Conservation (phyloP, 2,888 invertebrate species). For the Nycteola revayana region DNA sequence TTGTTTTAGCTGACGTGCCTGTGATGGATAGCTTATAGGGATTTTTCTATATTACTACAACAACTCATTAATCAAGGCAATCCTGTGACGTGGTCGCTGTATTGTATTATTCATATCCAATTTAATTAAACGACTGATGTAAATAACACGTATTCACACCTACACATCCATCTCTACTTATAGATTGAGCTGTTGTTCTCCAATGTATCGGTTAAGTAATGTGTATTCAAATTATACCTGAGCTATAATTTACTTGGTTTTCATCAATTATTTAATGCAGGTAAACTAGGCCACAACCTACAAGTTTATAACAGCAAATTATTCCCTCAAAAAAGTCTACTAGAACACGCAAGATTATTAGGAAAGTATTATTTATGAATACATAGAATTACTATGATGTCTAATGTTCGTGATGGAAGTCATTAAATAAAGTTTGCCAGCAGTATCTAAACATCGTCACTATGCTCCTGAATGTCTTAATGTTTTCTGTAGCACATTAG, state of each 20-base stretch:
- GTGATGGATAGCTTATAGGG: conserved; percentile 47
- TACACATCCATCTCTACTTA: too few relatives aligned
- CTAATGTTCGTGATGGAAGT: conserved; percentile 25
- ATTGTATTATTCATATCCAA: neutral
- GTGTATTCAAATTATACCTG: too few relatives aligned
- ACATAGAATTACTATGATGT: conserved; percentile 13
- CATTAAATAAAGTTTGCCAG: conserved; percentile 18
- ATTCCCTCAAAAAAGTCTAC: neutral
- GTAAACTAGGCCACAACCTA: too few relatives aligned
- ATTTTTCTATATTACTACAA: conserved; percentile 34
- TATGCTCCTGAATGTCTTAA: conserved; percentile 22
- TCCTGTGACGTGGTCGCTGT: conserved; percentile 9
- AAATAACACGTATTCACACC: too few relatives aligned
- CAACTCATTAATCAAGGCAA: conserved; percentile 17
- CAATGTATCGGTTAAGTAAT: too few relatives aligned
- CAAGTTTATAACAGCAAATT: too few relatives aligned
- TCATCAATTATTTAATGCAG: too few relatives aligned
- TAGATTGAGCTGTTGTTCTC: too few relatives aligned
- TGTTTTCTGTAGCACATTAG: conserved; percentile 28
- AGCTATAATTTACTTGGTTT: too few relatives aligned
- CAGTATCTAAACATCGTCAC: conserved; percentile 24
- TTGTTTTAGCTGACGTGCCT: conserved; percentile 46
- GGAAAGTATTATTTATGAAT: neutral
- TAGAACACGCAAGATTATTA: neutral
- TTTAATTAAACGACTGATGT: too few relatives aligned